phyloP scores from a whole-genome alignment of 2,797 vertebrate species.

The Bufotes viridis region DNA sequence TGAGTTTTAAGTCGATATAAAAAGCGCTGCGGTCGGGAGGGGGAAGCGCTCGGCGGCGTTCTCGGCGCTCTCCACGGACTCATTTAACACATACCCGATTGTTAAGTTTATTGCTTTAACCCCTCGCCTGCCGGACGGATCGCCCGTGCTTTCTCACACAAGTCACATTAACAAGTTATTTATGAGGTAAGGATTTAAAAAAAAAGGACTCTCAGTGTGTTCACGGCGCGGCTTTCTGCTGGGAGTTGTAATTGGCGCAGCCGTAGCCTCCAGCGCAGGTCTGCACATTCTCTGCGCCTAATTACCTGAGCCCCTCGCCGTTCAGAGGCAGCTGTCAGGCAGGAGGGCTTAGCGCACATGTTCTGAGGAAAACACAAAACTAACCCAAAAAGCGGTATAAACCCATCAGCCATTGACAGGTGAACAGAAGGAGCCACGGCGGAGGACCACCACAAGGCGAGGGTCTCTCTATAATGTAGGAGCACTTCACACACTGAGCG shows the following conservation, averaged over 20 bases:
- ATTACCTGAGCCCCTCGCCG: constrained; percentile 13
- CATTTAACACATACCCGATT: constrained; percentile 56
- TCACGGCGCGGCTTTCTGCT: background rate
- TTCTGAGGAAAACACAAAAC: no score
- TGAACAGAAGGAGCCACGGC: no score
- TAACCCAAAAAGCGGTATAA: no score
- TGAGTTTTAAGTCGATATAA: constrained; percentile 66
- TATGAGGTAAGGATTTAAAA: constrained; percentile 30
- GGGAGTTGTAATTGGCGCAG: constrained; percentile 30
- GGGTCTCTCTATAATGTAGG: no score
- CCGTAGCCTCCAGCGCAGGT: background rate
- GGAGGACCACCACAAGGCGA: no score
- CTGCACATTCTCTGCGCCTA: constrained; percentile 8
- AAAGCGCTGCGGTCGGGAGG: constrained; percentile 51
- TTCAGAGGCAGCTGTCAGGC: no score
- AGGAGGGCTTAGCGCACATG: no score
- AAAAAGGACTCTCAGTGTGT: background rate
- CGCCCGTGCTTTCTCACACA: background rate
- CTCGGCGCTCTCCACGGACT: constrained; percentile 33
- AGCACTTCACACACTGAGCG: no score
- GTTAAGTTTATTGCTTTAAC: constrained; percentile 56
- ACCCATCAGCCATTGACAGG: no score
- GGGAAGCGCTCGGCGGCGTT: background rate
- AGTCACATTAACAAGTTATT: constrained; percentile 47
- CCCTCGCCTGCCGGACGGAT: background rate